A percentile compares a stretch with the other conserved stretches of the same genome.
phyloP scores from a whole-genome alignment of 2,113 vertebrate species.

The Excalfactoria chinensis region DNA sequence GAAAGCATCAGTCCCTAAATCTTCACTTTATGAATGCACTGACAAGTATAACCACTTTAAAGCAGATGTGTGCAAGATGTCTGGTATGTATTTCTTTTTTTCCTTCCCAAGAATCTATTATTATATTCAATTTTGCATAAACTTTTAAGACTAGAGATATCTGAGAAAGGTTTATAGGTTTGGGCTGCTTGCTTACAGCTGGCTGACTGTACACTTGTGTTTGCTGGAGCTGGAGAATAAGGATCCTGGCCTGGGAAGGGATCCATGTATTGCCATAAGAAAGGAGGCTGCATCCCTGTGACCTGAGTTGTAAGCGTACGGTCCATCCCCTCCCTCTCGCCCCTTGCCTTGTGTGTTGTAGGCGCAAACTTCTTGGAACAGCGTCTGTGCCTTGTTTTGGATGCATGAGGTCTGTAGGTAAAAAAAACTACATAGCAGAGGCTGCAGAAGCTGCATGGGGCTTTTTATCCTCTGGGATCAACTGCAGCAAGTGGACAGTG shows the following conservation, averaged over 20 bases:
- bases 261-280: background rate
- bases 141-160: background rate
- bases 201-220: background rate
- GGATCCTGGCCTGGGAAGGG: background rate
- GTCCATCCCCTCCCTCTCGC: background rate
- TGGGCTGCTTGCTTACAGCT: background rate
- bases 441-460: background rate
- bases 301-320: background rate
- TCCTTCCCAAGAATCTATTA: background rate
- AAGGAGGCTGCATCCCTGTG: background rate
- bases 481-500: background rate
- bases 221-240: background rate
- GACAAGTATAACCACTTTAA: background rate
- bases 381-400: background rate
- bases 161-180: background rate
- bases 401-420: rapidly evolving
- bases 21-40: background rate
- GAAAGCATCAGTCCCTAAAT: background rate
- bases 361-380: background rate
- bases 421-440: background rate
- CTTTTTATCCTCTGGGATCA: background rate
- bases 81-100: background rate
- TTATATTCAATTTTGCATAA: conserved; percentile 2
- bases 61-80: background rate
- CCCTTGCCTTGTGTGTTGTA: background rate